Percentiles rank a stretch among this genome's conserved stretches.
These are phyloP conservation scores for Lepetodrilus schrolli DNA, from an alignment of 2,888 invertebrate species.

Conservation along the genomic window DNA sequence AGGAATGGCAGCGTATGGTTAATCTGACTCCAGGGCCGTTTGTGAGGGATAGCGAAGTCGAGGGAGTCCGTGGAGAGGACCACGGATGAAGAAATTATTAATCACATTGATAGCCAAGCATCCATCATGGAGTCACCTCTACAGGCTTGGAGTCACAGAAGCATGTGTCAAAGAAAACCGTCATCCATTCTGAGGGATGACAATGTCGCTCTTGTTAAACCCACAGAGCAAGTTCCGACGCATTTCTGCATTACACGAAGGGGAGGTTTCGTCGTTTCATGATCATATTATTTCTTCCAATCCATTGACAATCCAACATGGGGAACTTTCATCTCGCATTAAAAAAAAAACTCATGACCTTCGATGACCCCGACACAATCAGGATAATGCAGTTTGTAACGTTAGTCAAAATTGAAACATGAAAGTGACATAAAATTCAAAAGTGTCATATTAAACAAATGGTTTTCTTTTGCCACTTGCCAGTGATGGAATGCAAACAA, in stretches of 20 bases:
- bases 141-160: neutral
- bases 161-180: slow-evolving; percentile 19
- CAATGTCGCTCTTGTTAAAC: slow-evolving; percentile 5
- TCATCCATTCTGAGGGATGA: slow-evolving; percentile 1
- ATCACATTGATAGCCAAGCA: neutral
- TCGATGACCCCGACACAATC: neutral
- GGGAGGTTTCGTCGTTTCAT: neutral
- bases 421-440: neutral
- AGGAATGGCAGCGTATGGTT: neutral
- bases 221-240: neutral
- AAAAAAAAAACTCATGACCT: neutral
- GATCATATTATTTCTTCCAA: neutral
- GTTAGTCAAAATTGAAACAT: neutral
- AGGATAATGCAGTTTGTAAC: neutral
- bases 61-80: neutral
- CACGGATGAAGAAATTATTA: neutral
- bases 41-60: too few species aligned
- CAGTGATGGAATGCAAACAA: neutral
- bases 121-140: slow-evolving; percentile 4
- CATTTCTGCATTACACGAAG: neutral
- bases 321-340: slow-evolving; percentile 1
- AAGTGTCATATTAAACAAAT: neutral
- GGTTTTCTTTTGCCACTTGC: neutral
- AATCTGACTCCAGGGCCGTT: too few species aligned
- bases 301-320: slow-evolving; percentile 13